These are phyloP conservation scores for Anableps anableps DNA, from an alignment of 2,797 vertebrate species.

Conservation along the genomic window DNA sequence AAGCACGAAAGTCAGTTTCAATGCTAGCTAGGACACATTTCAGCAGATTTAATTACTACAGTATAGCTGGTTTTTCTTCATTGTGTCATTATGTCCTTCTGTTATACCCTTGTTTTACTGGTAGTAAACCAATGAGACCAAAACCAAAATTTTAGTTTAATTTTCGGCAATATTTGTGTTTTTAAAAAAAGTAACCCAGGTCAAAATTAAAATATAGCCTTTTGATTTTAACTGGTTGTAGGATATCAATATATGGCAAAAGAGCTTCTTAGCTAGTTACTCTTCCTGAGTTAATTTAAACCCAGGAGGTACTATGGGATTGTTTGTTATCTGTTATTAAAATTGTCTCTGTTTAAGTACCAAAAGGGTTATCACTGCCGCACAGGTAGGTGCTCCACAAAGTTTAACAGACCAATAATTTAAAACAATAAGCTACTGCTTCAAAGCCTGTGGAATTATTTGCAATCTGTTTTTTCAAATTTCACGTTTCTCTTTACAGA, in stretches of 20 bases:
- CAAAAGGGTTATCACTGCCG: background rate
- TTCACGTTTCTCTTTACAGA: background rate
- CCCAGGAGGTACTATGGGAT: too few relatives aligned
- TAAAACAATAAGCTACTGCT: too few relatives aligned
- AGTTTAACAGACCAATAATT: too few relatives aligned
- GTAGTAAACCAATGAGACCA: background rate
- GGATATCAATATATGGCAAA: background rate
- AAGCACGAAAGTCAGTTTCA: background rate
- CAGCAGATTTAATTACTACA: background rate
- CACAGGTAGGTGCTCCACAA: background rate
- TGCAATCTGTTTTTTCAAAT: too few relatives aligned
- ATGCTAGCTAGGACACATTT: background rate
- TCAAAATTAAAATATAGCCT: background rate
- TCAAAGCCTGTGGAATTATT: too few relatives aligned
- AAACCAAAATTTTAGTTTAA: background rate
- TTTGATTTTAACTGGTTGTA: background rate
- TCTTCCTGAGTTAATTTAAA: too few relatives aligned
- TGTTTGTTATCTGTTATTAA: too few relatives aligned
- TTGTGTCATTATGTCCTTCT: background rate
- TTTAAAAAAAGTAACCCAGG: background rate
- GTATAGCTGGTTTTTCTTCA: background rate
- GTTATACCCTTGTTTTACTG: background rate
- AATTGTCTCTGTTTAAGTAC: background rate
- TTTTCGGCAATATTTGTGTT: background rate
- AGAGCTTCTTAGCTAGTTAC: background rate